Evolutionary conservation across 2,113 vertebrate species (phyloP).

Genomic region (Scopus umbretta): DNA sequence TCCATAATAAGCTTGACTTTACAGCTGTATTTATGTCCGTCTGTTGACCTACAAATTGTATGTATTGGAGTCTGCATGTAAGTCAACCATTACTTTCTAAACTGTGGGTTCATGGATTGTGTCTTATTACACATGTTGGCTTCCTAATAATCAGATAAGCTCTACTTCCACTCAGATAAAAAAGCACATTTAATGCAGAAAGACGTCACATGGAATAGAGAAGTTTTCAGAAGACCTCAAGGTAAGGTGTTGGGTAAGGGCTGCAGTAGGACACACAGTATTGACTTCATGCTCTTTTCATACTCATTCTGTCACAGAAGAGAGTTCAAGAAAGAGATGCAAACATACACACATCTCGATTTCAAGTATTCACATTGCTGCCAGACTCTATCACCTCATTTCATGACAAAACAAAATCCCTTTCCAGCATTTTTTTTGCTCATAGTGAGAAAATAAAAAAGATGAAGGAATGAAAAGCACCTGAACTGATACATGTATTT

Average conservation of each 20-base stretch:
- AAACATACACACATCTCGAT: not conserved
- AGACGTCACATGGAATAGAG: not conserved
- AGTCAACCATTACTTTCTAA: not conserved
- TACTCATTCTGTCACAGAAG: not conserved
- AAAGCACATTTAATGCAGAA: not conserved
- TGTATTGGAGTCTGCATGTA: not conserved
- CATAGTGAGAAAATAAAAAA: not conserved
- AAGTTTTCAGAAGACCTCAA: not conserved
- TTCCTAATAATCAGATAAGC: not conserved
- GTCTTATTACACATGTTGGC: not conserved
- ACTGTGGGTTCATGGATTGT: not conserved
- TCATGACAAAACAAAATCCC: not conserved
- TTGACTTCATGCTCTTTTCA: not conserved
- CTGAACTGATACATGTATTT: not conserved
- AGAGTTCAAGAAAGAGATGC: not conserved
- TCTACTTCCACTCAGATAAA: not conserved
- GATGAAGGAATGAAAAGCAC: not conserved
- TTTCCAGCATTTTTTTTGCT: not conserved
- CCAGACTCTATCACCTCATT: not conserved
- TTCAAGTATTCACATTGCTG: not conserved
- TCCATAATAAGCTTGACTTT: not conserved
- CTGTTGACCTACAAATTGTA: not conserved
- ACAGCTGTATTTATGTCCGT: not conserved
- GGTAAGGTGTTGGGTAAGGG: not conserved
- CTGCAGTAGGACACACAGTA: not conserved